These are phyloP conservation scores for Amphipyra tragopoginis DNA, from an alignment of 2,888 invertebrate species.

Conservation along the genomic window DNA sequence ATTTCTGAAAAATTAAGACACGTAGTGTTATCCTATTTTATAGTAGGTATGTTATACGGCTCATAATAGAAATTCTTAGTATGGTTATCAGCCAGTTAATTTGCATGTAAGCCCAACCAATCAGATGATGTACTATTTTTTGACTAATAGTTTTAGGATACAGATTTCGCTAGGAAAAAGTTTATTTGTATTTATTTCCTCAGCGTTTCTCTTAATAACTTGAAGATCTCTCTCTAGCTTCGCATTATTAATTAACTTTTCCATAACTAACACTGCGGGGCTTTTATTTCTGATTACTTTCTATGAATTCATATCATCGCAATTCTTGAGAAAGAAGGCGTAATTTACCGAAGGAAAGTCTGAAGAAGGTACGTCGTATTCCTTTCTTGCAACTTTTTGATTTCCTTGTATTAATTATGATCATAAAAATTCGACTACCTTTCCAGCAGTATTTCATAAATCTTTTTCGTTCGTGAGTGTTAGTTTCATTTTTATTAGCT, in stretches of 20 bases:
- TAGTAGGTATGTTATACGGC: background rate
- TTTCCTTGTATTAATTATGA: too few species aligned
- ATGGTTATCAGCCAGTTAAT: background rate
- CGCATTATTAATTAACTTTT: too few species aligned
- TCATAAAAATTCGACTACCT: too few species aligned
- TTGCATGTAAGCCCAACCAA: background rate
- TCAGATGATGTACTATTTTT: background rate
- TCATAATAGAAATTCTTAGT: background rate
- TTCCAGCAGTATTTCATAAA: too few species aligned
- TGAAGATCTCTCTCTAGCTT: too few species aligned
- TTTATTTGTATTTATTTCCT: too few species aligned
- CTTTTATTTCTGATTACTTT: background rate
- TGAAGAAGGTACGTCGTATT: too few species aligned
- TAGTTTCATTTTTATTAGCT: background rate
- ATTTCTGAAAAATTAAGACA: slow-evolving; percentile 13
- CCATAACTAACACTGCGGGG: too few species aligned
- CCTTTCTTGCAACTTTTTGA: too few species aligned
- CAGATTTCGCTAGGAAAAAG: background rate
- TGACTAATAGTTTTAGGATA: background rate
- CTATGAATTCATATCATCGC: background rate
- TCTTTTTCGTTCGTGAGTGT: background rate
- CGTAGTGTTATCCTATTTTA: slow-evolving; percentile 12
- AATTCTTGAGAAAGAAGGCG: too few species aligned
- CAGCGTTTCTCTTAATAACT: too few species aligned
- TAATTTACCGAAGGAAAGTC: too few species aligned